These are phyloP conservation scores for Drosophila nebulosa DNA, from an alignment of 1,140 invertebrate species.

Conservation along the genomic window DNA sequence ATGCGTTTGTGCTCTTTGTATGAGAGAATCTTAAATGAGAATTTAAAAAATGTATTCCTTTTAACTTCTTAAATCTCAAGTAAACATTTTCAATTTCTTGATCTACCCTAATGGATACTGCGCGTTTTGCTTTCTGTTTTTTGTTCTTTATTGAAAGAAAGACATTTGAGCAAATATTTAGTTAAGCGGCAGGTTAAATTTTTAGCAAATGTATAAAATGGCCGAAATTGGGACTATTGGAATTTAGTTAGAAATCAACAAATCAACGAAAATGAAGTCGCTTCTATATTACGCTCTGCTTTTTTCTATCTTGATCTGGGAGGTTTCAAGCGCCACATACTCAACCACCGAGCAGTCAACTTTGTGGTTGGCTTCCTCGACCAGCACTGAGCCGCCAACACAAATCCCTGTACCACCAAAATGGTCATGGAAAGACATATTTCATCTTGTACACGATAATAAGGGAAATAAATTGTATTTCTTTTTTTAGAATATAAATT, in stretches of 20 bases:
- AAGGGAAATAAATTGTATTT: slow-evolving; percentile 40
- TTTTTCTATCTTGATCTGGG: neutral
- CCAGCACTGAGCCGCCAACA: neutral
- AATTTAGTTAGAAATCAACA: slow-evolving; percentile 5
- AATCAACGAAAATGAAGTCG: neutral
- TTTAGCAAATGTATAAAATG: slow-evolving; percentile 19
- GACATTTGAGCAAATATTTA: slow-evolving; percentile 36
- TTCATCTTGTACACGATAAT: slow-evolving; percentile 1
- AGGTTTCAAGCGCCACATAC: neutral
- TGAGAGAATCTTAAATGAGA: too few species aligned
- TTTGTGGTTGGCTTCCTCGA: neutral
- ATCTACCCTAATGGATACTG: neutral
- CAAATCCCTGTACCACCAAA: neutral
- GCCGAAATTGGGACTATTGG: neutral
- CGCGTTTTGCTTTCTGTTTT: neutral
- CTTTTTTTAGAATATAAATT: slow-evolving; percentile 17
- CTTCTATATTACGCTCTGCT: neutral
- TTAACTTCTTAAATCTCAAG: too few species aligned
- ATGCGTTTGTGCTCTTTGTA: too few species aligned
- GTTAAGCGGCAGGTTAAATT: neutral
- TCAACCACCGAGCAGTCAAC: neutral
- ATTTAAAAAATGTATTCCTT: too few species aligned
- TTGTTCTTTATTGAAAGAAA: neutral
- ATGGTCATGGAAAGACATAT: slow-evolving; percentile 13
- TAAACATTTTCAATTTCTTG: too few species aligned